phyloP scores from a whole-genome alignment of 2,113 vertebrate genomes.

The Galeopterus variegatus region DNA sequence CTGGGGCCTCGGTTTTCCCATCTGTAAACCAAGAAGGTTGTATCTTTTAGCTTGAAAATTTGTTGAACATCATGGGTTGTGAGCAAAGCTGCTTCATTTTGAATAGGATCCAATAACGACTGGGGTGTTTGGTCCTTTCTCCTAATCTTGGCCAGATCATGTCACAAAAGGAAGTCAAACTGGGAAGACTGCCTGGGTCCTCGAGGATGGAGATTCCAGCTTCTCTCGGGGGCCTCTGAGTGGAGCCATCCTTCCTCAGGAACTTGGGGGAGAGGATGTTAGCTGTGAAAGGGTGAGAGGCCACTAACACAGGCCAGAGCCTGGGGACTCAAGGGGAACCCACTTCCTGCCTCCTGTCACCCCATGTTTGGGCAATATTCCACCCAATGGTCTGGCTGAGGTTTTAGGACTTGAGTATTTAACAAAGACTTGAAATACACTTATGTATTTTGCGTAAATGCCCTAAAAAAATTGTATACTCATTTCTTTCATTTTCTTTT shows the following conservation, averaged over 20 bases:
- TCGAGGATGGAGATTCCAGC: background rate
- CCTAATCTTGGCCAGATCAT: background rate
- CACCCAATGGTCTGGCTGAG: background rate
- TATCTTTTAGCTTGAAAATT: background rate
- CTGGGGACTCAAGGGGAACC: background rate
- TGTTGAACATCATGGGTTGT: background rate
- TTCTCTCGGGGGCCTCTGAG: too few species aligned
- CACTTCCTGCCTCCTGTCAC: background rate
- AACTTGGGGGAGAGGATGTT: too few species aligned
- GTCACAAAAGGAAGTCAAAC: background rate
- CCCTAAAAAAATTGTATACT: background rate
- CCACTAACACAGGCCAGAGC: background rate
- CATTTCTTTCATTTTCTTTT: background rate
- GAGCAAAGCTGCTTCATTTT: slow-evolving; percentile 18
- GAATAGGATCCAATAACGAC: background rate
- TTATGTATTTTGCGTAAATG: background rate
- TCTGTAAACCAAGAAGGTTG: background rate
- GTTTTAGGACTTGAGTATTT: background rate
- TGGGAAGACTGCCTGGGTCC: background rate
- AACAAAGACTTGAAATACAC: background rate
- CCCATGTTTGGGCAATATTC: background rate
- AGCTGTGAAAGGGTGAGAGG: background rate
- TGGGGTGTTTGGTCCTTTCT: background rate
- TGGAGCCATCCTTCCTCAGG: background rate
- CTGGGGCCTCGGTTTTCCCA: background rate